A percentile compares a stretch with the other conserved stretches of the same genome.
phyloP scores from a whole-genome alignment of 2,113 vertebrate species.

The Caranx melampygus region DNA sequence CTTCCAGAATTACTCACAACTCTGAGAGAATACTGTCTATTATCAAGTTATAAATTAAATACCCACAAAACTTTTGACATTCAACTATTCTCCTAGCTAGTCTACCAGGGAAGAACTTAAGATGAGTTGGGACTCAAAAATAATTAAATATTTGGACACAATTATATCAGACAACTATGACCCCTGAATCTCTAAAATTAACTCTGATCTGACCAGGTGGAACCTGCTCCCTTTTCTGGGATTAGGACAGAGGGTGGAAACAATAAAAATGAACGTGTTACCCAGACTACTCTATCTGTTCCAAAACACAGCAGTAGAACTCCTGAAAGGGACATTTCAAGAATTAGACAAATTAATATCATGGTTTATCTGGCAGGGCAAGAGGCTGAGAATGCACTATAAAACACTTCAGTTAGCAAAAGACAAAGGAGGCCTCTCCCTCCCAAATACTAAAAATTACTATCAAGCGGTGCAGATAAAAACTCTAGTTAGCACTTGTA shows the following conservation, averaged over 20 bases:
- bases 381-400: not conserved
- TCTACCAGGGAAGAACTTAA: too few relatives aligned
- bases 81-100: not conserved
- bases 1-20: not conserved
- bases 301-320: not conserved
- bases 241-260: too few relatives aligned
- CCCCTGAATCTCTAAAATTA: too few relatives aligned
- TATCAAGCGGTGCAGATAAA: not conserved
- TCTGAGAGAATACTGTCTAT: not conserved
- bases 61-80: not conserved
- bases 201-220: too few relatives aligned
- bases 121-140: too few relatives aligned
- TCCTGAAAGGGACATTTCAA: not conserved
- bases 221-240: too few relatives aligned
- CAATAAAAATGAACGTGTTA: too few relatives aligned
- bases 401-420: not conserved
- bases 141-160: too few relatives aligned
- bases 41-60: not conserved
- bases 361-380: not conserved
- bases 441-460: not conserved
- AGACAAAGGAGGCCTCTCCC: too few relatives aligned
- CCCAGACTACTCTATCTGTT: not conserved
- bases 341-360: not conserved
- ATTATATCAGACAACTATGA: too few relatives aligned
- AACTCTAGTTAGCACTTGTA: not conserved